These are phyloP conservation scores for Pipa parva DNA, from an alignment of 2,113 vertebrate genomes.

Conservation along the genomic window DNA sequence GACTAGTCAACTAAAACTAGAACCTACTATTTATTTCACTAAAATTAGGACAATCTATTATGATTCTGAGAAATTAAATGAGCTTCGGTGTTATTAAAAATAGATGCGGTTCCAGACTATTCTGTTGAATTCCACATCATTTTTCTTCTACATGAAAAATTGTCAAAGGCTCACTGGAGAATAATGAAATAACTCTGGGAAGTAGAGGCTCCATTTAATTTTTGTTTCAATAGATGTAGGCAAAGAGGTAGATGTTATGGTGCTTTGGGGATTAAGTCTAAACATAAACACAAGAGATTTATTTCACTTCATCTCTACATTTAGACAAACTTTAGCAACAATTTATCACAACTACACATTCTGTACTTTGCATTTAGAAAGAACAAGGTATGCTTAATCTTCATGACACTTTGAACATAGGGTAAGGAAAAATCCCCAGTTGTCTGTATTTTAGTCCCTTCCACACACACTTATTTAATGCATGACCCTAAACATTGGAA, in stretches of 20 bases:
- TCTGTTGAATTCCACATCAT: conserved; percentile 31
- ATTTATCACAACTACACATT: conserved; percentile 41
- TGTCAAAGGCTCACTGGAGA: conserved; percentile 38
- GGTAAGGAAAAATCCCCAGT: conserved; percentile 10
- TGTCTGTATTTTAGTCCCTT: conserved; percentile 8
- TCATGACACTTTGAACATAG: conserved; percentile 23
- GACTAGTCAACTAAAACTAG: conserved; percentile 4
- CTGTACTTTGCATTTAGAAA: conserved; percentile 40
- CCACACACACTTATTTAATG: too few species aligned
- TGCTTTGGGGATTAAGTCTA: conserved; percentile 38
- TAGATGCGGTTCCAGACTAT: conserved; percentile 27
- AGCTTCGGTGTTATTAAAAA: conserved; percentile 36
- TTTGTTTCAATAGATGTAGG: conserved; percentile 11
- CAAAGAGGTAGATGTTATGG: conserved; percentile 20
- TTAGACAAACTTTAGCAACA: conserved; percentile 39
- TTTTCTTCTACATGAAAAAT: conserved; percentile 36
- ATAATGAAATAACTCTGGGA: conserved; percentile 39
- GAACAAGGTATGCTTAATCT: conserved; percentile 39
- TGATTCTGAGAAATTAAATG: conserved; percentile 26
- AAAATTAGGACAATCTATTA: conserved; percentile 39
- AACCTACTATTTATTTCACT: conserved; percentile 1
- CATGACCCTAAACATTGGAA: background rate
- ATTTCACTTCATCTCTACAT: conserved; percentile 32
- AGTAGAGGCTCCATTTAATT: conserved; percentile 29
- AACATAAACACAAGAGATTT: conserved; percentile 43